Base-by-base conservation (phyloP, 2,113 vertebrate genomes). In the Callaeas wilsoni region DNA sequence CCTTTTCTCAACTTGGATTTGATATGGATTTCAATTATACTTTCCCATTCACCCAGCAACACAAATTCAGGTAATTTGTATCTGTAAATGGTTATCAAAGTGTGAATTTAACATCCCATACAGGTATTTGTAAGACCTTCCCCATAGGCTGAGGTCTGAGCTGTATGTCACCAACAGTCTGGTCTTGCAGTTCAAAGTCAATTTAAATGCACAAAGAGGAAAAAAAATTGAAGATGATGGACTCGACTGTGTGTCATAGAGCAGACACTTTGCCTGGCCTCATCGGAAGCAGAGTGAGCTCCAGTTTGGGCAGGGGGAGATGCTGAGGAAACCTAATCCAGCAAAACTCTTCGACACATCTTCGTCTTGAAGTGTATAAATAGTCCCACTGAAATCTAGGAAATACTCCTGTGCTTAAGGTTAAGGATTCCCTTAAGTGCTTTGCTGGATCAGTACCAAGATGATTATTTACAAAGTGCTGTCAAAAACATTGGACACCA, bases 401-500 rank as follows among this genome's bases (percentile, higher is more conserved):
- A 94, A 93, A 89, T 82, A 67, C 81, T 80, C 64, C 19, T 15
- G 15, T 77, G 16, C 33, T 88, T 85, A 78, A 87, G 7, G 14
- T 81, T 92, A 81, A 75, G 47, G 67, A 89, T 71, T 93, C 18
- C 32, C 87, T 95, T 96, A 93, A 97, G 94, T 94, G 95, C 93
- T 97, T 91, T 91, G 71, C 49, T 96, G 97, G 96, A 88, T 33
- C 29, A 18, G 14, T 12, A 86, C 75, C 95, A 90, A 49, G 73
- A 53, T 0, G 11, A 42, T 79, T 87, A 70, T 95, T 94, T 95
- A 88, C 13, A 1, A 78, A 84, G 52, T 37, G 29, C 47, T 93
- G 83, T 95, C 76, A 93, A 46, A 90, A 47, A 64, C 39, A 30
- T 30, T 60, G 55, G 83, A 56, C 79, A 81, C 35, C 47, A 39